Evolutionary conservation across 2,888 invertebrate species (phyloP), one percentile per base, ranked within the genome.

Genomic region (Bedellia somnulentella): DNA sequence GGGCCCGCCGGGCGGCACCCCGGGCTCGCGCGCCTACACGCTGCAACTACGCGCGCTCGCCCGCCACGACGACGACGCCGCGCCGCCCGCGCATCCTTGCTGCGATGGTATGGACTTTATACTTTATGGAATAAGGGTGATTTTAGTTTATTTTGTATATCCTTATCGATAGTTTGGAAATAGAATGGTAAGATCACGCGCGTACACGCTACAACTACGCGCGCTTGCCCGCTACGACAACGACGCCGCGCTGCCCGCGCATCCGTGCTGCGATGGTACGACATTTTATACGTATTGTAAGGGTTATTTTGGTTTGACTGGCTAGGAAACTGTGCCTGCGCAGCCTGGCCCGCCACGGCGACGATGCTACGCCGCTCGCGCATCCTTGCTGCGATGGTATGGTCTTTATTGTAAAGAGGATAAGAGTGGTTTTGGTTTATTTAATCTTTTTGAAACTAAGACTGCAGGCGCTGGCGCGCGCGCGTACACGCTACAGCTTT

Each of bases 21-120:
- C 48, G 5, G 50, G 57, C n/a, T 62, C 73, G 4, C 61, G 71
- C 28, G 70, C 71, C 0, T 73, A 73, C 47, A 73, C 75, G 30
- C 48, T 73, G 31, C 73, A 73, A 41, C 48, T 75, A 37, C 63
- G 73, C 1, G 63, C 73, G 29, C 54, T 73, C 9, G 71, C 73
- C 2, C 42, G 70, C 1, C 73, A 70, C 33, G 73, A 75, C 33
- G 75, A 73, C 39, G 75, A 75, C 34, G 59, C 71, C n/a, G 67
- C 66, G 31, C 70, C 73, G 36, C 71, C 70, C 2, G 43, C 58
- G 25, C 58, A 49, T 18, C 49, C 54, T 1, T 70, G 67, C 43
- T 70, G 64, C 32, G 70, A 73, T 16, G 71, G 73, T 68, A 30
- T 44, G 21, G 25, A 1, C 5, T 13, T 10, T 23, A n/a, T 5